Conservation (phyloP, 1,140 invertebrate genomes). For the Heliconius melpomene region DNA sequence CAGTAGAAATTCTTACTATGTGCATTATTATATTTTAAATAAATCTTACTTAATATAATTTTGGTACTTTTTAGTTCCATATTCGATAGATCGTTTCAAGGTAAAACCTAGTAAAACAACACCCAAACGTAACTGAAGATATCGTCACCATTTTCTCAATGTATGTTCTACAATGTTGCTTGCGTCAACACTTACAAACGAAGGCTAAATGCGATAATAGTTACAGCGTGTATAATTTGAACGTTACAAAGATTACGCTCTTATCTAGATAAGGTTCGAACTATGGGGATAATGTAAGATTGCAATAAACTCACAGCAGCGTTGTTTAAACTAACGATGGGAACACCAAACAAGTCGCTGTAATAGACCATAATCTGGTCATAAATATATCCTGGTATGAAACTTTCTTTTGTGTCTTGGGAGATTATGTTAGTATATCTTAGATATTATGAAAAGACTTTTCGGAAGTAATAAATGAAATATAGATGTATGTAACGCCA, state of each 20-base stretch:
- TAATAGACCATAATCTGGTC: conserved; percentile 49
- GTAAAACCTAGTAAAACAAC: not conserved
- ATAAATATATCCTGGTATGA: conserved; percentile 50
- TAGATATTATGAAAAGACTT: conserved; percentile 41
- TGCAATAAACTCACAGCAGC: conserved; percentile 41
- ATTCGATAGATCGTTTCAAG: not conserved
- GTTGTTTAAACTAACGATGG: conserved; percentile 55
- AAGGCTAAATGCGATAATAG: conserved; percentile 16
- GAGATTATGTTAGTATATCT: conserved; percentile 50
- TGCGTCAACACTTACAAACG: conserved; percentile 32
- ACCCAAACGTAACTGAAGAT: conserved; percentile 37
- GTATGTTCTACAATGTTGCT: conserved; percentile 9
- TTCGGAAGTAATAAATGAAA: conserved; percentile 46
- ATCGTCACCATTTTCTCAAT: conserved; percentile 25
- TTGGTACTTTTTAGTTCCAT: no score
- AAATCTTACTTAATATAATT: no score
- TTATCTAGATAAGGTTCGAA: conserved; percentile 26
- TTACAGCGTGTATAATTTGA: conserved; percentile 15
- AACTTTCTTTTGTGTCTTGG: conserved; percentile 42
- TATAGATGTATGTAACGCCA: not conserved
- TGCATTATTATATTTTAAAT: not conserved
- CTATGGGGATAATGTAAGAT: conserved; percentile 39
- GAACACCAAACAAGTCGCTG: conserved; percentile 62
- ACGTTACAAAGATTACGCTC: conserved; percentile 40
- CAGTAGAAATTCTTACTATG: not conserved